These are phyloP conservation scores for Arizona elegans DNA, from an alignment of 2,113 vertebrate genomes.

Conservation along the genomic window DNA sequence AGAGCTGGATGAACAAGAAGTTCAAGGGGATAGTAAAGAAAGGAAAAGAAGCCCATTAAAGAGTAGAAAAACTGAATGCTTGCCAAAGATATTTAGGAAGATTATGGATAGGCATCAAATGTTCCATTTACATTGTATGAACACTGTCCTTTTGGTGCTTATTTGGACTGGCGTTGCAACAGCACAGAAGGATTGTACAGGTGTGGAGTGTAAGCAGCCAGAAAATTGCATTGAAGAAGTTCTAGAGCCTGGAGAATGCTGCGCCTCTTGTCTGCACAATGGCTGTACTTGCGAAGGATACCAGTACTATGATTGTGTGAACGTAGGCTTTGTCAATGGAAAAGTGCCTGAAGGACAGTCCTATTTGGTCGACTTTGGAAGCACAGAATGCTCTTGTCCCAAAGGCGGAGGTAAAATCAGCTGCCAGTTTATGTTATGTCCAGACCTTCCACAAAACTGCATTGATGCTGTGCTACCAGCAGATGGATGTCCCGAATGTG, in stretches of 20 bases:
- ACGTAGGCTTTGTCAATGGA: constrained; percentile 84
- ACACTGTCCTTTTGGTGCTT: constrained; percentile 59
- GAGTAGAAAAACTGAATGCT: not conserved
- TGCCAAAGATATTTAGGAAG: not conserved
- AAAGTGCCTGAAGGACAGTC: constrained; percentile 89
- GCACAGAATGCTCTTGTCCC: constrained; percentile 91
- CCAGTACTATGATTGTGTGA: constrained; percentile 92
- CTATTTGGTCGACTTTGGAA: constrained; percentile 95
- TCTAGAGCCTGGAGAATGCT: constrained; percentile 80
- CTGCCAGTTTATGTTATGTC: constrained; percentile 93
- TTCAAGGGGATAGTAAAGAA: not conserved
- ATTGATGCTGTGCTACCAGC: constrained; percentile 78
- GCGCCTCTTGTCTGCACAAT: constrained; percentile 78
- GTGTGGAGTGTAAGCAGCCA: constrained; percentile 75
- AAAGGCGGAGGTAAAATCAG: constrained; percentile 87
- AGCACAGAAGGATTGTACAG: constrained; percentile 81
- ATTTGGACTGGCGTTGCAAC: constrained; percentile 37
- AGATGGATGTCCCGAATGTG: constrained; percentile 86
- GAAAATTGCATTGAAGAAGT: constrained; percentile 87
- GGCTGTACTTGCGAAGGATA: constrained; percentile 93
- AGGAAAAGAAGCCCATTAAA: not conserved
- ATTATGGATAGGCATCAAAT: constrained; percentile 62
- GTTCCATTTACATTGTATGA: constrained; percentile 49
- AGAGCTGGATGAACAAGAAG: constrained; percentile 32
- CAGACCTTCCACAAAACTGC: constrained; percentile 87